These are phyloP conservation scores for Archips xylosteana DNA, from an alignment of 2,888 invertebrate genomes.

Conservation along the genomic window DNA sequence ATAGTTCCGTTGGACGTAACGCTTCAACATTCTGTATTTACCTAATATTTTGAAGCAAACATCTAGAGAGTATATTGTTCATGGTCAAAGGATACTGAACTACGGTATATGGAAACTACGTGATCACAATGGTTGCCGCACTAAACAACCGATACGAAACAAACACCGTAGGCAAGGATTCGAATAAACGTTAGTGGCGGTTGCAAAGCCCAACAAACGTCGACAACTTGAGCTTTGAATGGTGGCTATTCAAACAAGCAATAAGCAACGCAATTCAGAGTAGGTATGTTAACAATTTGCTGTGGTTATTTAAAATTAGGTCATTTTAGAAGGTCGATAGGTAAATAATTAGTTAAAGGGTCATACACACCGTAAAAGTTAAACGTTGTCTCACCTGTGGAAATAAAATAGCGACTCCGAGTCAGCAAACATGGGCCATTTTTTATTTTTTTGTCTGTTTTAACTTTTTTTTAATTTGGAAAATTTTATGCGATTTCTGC, in stretches of 20 bases:
- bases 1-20: slow-evolving; percentile 1
- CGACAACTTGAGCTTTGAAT: neutral
- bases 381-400: no score
- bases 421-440: no score
- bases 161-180: slow-evolving; percentile 8
- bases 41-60: slow-evolving; percentile 8
- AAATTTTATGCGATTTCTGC: no score
- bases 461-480: no score
- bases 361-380: no score
- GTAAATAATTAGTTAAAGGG: no score
- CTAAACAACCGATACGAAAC: slow-evolving; percentile 18
- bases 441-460: no score
- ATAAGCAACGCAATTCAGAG: neutral
- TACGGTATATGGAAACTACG: neutral
- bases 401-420: no score
- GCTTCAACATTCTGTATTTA: neutral
- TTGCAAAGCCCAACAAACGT: neutral
- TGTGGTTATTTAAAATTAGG: neutral
- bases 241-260: slow-evolving; percentile 6
- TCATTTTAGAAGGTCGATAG: neutral
- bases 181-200: slow-evolving; percentile 4
- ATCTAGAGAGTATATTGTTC: slow-evolving; percentile 5
- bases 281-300: neutral
- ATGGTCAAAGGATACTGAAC: neutral
- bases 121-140: neutral